Conservation (phyloP, 2,113 vertebrate genomes). For the Oreocharis arfaki region DNA sequence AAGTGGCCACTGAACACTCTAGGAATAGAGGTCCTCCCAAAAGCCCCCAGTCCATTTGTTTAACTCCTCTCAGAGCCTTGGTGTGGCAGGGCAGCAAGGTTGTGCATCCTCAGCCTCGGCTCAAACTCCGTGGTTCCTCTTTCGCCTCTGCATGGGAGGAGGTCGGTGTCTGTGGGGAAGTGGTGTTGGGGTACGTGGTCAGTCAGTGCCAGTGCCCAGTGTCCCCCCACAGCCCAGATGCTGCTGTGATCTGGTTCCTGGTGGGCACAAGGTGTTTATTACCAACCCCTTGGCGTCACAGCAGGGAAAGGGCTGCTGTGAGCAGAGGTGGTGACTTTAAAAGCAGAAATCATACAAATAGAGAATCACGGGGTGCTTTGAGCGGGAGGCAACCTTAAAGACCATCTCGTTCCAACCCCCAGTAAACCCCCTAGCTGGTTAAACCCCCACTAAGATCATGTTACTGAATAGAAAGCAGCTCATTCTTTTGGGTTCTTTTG, state of each 20-base stretch:
- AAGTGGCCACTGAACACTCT: accelerated
- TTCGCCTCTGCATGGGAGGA: accelerated
- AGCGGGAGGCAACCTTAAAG: not conserved
- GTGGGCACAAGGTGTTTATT: not conserved
- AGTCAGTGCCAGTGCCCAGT: accelerated
- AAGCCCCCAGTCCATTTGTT: accelerated
- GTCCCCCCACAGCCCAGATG: accelerated
- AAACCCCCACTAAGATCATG: not conserved
- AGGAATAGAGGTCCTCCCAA: not conserved
- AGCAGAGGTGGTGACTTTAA: not conserved
- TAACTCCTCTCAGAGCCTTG: not conserved
- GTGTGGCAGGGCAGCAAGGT: accelerated
- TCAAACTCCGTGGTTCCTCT: not conserved
- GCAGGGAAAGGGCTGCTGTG: not conserved
- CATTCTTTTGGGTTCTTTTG: not conserved
- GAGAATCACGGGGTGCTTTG: not conserved
- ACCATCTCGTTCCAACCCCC: not conserved
- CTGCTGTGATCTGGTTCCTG: not conserved
- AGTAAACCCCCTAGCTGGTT: not conserved
- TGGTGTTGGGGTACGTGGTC: accelerated
- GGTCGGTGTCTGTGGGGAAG: accelerated
- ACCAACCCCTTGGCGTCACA: not conserved
- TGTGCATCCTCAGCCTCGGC: accelerated
- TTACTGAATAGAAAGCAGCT: not conserved
- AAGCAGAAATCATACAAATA: not conserved